Evolutionary conservation across 2,113 vertebrate species (phyloP).

Genomic region (Podiceps cristatus): DNA sequence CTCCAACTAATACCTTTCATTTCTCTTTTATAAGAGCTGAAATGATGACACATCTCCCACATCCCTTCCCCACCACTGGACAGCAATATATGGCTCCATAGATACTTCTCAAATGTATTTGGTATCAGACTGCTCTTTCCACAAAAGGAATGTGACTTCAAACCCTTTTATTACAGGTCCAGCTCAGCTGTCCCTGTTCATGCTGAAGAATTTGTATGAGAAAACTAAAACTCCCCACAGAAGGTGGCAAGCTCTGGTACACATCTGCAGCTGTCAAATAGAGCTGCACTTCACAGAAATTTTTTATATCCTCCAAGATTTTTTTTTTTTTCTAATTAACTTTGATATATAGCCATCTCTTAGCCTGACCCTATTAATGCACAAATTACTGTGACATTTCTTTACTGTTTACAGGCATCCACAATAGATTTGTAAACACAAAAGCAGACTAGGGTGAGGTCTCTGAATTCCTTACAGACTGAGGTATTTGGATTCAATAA

Average conservation of each 20-base stretch:
- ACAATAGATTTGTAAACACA: neutral
- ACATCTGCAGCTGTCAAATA: neutral
- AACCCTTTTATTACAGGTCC: neutral
- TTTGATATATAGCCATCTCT: neutral
- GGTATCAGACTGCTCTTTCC: neutral
- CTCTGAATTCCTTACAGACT: neutral
- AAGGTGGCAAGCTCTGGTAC: neutral
- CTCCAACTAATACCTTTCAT: neutral
- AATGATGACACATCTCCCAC: neutral
- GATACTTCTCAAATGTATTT: neutral
- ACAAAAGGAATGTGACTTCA: neutral
- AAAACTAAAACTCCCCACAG: neutral
- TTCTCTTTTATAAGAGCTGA: neutral
- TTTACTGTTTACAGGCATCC: neutral
- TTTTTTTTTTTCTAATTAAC: slow-evolving; percentile 15
- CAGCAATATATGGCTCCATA: neutral
- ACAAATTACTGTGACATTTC: neutral
- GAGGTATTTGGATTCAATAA: neutral
- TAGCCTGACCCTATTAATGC: neutral
- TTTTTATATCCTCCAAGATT: neutral
- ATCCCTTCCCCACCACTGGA: neutral
- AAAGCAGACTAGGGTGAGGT: neutral
- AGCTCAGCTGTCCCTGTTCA: neutral
- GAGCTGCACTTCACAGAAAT: neutral
- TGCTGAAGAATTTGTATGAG: neutral